Evolutionary conservation across 2,113 vertebrate species (phyloP).

Genomic region (Melanerpes aurifrons): DNA sequence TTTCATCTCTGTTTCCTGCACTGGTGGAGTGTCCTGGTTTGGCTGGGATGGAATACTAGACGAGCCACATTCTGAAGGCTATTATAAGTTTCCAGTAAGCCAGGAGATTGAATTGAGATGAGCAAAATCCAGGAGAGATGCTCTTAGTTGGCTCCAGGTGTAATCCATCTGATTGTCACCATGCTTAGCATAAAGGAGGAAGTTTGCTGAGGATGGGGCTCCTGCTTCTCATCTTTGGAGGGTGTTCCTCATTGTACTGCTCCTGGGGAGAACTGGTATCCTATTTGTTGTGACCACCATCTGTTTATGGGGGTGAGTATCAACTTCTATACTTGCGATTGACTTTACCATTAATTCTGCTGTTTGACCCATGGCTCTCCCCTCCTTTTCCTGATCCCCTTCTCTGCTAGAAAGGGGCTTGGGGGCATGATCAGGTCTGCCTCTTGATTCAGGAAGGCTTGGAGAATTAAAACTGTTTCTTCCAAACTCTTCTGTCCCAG

Average conservation of each 20-base stretch:
- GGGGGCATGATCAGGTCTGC: fast-evolving
- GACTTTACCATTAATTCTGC: neutral
- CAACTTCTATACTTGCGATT: neutral
- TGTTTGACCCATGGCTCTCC: neutral
- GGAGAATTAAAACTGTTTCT: neutral
- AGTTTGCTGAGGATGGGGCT: neutral
- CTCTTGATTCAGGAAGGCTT: neutral
- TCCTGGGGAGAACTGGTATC: neutral
- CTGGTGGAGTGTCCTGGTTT: neutral
- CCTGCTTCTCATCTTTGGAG: neutral
- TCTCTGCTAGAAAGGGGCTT: no score
- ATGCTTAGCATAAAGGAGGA: neutral
- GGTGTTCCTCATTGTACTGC: neutral
- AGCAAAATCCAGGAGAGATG: neutral
- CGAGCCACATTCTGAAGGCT: neutral
- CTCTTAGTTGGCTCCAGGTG: neutral
- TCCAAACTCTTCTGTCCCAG: neutral
- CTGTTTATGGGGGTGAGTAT: neutral
- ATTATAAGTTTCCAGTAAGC: neutral
- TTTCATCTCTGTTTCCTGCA: neutral
- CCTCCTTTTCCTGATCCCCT: neutral
- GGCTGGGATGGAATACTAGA: no score
- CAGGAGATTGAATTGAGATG: neutral
- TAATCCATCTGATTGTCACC: neutral
- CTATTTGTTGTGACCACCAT: neutral